Conservation (phyloP, 2,888 invertebrate species). For the Hydraecia micacea region DNA sequence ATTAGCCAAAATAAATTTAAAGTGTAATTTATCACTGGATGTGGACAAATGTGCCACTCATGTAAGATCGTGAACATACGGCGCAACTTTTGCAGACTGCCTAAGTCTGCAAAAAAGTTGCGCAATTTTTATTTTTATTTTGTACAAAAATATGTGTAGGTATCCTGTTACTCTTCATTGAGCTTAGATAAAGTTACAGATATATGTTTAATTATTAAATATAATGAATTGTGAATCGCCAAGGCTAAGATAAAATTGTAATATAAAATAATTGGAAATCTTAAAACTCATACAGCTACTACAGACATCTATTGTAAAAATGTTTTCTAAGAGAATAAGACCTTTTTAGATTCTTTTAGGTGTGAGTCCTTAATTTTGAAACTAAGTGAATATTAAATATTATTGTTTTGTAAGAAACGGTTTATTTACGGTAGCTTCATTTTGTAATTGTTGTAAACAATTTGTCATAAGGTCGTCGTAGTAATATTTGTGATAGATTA, state of each 20-base stretch:
- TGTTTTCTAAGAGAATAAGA: slow-evolving; percentile 53
- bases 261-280: slow-evolving; percentile 54
- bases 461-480: slow-evolving; percentile 59
- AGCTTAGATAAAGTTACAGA: slow-evolving; percentile 60
- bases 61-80: slow-evolving; percentile 16
- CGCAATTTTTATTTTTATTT: slow-evolving; percentile 27
- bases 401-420: slow-evolving; percentile 15
- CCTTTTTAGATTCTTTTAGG: slow-evolving; percentile 57
- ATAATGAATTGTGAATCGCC: slow-evolving; percentile 54
- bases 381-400: background rate
- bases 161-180: slow-evolving; percentile 61
- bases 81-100: slow-evolving; percentile 37
- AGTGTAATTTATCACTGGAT: slow-evolving; percentile 36
- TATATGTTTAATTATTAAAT: slow-evolving; percentile 41
- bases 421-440: slow-evolving; percentile 5
- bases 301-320: slow-evolving; percentile 58
- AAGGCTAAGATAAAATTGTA: slow-evolving; percentile 59
- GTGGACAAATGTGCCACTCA: slow-evolving; percentile 13
- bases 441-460: slow-evolving; percentile 41
- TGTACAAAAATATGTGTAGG: slow-evolving; percentile 55
- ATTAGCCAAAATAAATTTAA: slow-evolving; percentile 71
- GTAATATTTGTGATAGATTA: slow-evolving; percentile 63
- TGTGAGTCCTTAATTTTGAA: slow-evolving; percentile 13
- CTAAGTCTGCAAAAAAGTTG: slow-evolving; percentile 25
- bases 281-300: slow-evolving; percentile 46